A percentile compares a stretch with the other conserved stretches of the same genome.
phyloP scores from a whole-genome alignment of 2,797 vertebrate species.

The Semaprochilodus insignis region DNA sequence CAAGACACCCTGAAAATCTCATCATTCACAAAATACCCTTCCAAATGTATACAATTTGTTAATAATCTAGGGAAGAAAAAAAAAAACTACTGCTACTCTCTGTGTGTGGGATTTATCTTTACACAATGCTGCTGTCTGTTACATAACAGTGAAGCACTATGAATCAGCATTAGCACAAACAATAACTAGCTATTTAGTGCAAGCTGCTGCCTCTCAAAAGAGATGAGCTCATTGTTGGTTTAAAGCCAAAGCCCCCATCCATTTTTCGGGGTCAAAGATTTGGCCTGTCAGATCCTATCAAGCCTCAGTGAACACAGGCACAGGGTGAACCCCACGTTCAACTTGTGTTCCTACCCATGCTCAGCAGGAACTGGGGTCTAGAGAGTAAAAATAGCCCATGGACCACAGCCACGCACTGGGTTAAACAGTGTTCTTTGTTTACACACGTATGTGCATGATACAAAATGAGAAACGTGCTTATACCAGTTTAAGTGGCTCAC shows the following conservation, averaged over 20 bases:
- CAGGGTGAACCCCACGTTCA: slow-evolving; percentile 51
- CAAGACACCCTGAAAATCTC: background rate
- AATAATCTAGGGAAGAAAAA: background rate
- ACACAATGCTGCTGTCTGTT: slow-evolving; percentile 57
- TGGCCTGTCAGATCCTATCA: slow-evolving; percentile 73
- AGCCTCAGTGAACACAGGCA: slow-evolving; percentile 60
- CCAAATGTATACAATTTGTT: background rate
- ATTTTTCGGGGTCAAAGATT: slow-evolving; percentile 77
- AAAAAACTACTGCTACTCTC: background rate
- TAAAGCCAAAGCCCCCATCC: slow-evolving; percentile 72
- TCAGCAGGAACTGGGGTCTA: slow-evolving; percentile 12
- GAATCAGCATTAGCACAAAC: slow-evolving; percentile 73
- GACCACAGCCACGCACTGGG: background rate
- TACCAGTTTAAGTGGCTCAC: background rate
- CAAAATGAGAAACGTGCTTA: background rate
- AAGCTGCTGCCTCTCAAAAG: slow-evolving; percentile 67
- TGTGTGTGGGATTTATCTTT: slow-evolving; percentile 14
- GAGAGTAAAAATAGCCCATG: slow-evolving; percentile 36
- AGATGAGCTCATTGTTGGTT: slow-evolving; percentile 80
- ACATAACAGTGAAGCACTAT: slow-evolving; percentile 70
- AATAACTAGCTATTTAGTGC: slow-evolving; percentile 68
- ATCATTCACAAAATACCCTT: background rate
- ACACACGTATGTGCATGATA: background rate
- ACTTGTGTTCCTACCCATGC: slow-evolving; percentile 26
- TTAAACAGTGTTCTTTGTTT: background rate